Base-by-base conservation (phyloP, 2,797 vertebrate genomes). In the Poecile montanus region DNA sequence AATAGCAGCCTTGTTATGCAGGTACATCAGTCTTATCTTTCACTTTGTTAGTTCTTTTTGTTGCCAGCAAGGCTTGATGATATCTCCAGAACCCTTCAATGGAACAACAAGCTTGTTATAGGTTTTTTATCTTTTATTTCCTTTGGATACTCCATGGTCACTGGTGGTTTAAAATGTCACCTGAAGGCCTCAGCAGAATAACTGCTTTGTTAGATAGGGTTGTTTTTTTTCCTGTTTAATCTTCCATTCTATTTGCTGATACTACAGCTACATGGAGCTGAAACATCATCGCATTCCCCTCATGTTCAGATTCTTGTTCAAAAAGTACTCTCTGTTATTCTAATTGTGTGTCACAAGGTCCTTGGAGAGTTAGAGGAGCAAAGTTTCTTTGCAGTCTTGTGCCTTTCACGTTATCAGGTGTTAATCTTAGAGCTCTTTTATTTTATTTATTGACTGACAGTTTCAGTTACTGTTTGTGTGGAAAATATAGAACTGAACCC, bases 41-140 rank as follows among this genome's bases (percentile, higher is more conserved):
- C 77, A 79, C 80, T 89, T 89, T 94, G 91, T 96, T 88, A 84
- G 92, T 89, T 94, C 91, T 88, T 91, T 92, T 91, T 95, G 65
- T 97, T 96, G 80, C 92, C 94, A 83, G 81, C 34, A 9, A 92
- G 85, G 88, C 82, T 89, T 90, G 92, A 83, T 97, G 85, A 19
- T 94, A 94, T 96, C 93, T 86, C 65, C 60, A 96, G 84, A 97
- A 91, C 58, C 70, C 80, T 93, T 94, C 95, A 93, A 94, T 89
- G 92, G 75, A 78, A 96, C 79, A 97, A 95, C 91, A 95, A 91
- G 94, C 97, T 97, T 97, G 96, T 97, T 96, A 97, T 84, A 97
- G 85, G 94, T 87, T 96, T 94, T 97, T 97, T 98, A 98, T 98
- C 97, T 97, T 94, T 68, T 96, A 82, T 97, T 96, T 95, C 88